A percentile compares a stretch with the other conserved stretches of the same genome.
Evolutionary conservation across 2,113 vertebrate species (phyloP).

Genomic region (Indicator maculatus): DNA sequence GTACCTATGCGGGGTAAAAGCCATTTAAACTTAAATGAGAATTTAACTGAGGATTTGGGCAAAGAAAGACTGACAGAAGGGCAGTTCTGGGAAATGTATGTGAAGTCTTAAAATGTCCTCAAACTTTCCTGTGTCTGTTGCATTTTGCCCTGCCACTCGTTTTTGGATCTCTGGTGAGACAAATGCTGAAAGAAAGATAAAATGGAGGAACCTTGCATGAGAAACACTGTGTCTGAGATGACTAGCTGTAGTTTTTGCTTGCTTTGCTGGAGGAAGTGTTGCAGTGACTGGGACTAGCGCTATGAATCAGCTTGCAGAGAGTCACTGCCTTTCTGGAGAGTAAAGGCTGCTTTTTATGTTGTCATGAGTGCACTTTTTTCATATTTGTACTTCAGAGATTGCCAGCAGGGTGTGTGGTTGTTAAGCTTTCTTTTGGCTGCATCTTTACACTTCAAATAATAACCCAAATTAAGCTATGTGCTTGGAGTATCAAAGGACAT

Average conservation of each 20-base stretch:
- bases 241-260: background rate
- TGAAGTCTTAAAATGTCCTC: background rate
- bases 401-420: background rate
- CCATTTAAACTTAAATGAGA: background rate
- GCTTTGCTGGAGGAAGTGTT: background rate
- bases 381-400: background rate
- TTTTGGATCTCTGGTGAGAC: background rate
- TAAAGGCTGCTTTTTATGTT: slow-evolving; percentile 2
- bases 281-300: background rate
- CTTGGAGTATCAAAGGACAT: background rate
- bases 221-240: background rate
- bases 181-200: background rate
- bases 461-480: background rate
- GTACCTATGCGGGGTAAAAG: background rate
- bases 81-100: background rate
- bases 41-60: background rate
- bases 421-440: slow-evolving; percentile 37
- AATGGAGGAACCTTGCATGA: background rate
- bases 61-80: background rate
- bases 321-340: background rate
- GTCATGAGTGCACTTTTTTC: background rate
- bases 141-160: background rate
- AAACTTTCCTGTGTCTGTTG: background rate
- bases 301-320: background rate
- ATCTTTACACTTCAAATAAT: background rate